phyloP scores from a whole-genome alignment of 2,888 invertebrate species.

The Boloria selene region DNA sequence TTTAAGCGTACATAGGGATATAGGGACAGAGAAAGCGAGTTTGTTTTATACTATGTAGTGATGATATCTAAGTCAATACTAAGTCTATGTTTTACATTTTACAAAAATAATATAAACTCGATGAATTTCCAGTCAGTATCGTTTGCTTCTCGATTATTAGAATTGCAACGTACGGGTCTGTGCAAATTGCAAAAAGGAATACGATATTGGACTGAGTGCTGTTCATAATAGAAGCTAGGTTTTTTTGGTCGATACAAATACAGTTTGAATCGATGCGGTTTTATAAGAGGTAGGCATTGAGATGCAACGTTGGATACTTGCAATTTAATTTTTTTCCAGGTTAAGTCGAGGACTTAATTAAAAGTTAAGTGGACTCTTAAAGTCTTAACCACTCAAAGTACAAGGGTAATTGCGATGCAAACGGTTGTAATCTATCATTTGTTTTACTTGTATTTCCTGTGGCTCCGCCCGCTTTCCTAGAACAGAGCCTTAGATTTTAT shows the following conservation, averaged over 20 bases:
- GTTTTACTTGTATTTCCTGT: neutral
- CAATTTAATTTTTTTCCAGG: conserved; percentile 26
- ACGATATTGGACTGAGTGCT: conserved; percentile 11
- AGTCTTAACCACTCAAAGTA: conserved; percentile 9
- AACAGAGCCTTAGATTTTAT: too few relatives aligned
- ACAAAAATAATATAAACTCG: neutral
- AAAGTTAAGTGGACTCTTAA: conserved; percentile 17
- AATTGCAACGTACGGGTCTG: neutral
- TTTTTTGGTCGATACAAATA: conserved; percentile 17
- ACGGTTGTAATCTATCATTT: neutral
- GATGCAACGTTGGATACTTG: conserved; percentile 31
- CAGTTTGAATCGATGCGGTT: conserved; percentile 25
- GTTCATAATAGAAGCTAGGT: conserved; percentile 7
- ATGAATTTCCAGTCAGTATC: neutral
- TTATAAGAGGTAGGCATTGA: conserved; percentile 26
- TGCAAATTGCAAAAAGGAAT: conserved; percentile 17
- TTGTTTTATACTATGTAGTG: too few relatives aligned
- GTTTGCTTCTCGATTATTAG: too few relatives aligned
- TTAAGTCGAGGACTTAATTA: conserved; percentile 29
- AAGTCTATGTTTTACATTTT: too few relatives aligned
- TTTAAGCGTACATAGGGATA: too few relatives aligned
- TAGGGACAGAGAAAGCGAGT: too few relatives aligned
- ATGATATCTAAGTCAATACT: too few relatives aligned
- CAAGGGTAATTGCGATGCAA: conserved; percentile 1
- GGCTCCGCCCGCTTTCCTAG: neutral